phyloP scores from a whole-genome alignment of 2,888 invertebrate species.

The Agelastica alni region DNA sequence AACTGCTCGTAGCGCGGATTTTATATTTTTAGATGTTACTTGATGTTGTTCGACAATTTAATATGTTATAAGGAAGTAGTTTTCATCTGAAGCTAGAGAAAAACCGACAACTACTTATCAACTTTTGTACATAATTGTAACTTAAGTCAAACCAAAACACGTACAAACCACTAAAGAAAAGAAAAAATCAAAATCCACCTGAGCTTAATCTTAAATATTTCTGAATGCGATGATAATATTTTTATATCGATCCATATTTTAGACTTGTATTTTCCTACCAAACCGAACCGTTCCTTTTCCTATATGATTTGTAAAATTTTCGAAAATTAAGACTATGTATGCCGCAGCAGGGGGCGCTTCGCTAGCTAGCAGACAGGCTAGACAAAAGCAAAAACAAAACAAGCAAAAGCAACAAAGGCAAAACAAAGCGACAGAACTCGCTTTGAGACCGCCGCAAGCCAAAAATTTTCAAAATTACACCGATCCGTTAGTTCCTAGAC shows the following conservation, averaged over 20 bases:
- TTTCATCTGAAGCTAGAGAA: slow-evolving; percentile 29
- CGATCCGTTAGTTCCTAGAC: slow-evolving; percentile 60
- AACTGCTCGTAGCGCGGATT: slow-evolving; percentile 36
- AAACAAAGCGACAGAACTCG: slow-evolving; percentile 59
- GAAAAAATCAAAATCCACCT: slow-evolving; percentile 25
- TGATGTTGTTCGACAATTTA: background rate
- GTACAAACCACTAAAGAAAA: slow-evolving; percentile 24
- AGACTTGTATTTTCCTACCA: slow-evolving; percentile 13
- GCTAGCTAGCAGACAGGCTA: slow-evolving; percentile 80
- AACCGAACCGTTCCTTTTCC: slow-evolving; percentile 13
- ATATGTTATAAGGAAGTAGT: background rate
- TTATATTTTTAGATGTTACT: slow-evolving; percentile 42
- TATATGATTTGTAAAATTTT: slow-evolving; percentile 16
- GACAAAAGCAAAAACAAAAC: slow-evolving; percentile 61
- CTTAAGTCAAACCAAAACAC: slow-evolving; percentile 17
- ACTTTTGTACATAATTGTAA: slow-evolving; percentile 26
- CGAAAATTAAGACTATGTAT: slow-evolving; percentile 66
- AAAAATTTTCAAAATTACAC: slow-evolving; percentile 64
- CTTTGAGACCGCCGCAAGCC: slow-evolving; percentile 50
- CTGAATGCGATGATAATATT: slow-evolving; percentile 21
- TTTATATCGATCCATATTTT: slow-evolving; percentile 23
- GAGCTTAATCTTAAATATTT: slow-evolving; percentile 14
- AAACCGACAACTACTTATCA: slow-evolving; percentile 13
- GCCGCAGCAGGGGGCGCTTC: slow-evolving; percentile 89
- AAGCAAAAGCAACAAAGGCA: slow-evolving; percentile 57